phyloP scores from a whole-genome alignment of 2,797 vertebrate species.

The Takifugu rubripes region DNA sequence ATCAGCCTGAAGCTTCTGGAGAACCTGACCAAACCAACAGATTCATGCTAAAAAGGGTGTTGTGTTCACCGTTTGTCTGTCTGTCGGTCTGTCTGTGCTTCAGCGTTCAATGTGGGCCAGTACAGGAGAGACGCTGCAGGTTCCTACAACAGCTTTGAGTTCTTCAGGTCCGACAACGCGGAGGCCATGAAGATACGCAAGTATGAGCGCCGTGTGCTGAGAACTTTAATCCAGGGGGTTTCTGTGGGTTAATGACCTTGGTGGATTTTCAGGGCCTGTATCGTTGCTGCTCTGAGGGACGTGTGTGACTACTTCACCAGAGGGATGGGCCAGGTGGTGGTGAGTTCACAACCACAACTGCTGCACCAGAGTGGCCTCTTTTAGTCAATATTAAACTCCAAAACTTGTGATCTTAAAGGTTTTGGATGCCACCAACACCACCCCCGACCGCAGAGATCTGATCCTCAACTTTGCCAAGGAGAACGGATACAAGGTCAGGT shows the following conservation, averaged over 20 bases:
- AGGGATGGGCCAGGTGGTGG: slow-evolving; percentile 84
- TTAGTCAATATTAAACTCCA: not conserved
- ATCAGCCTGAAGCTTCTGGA: no score
- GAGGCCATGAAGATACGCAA: slow-evolving; percentile 88
- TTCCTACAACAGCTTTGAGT: slow-evolving; percentile 85
- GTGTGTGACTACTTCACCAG: slow-evolving; percentile 80
- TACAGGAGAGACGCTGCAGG: slow-evolving; percentile 86
- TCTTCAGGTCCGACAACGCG: slow-evolving; percentile 85
- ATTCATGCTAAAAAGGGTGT: no score
- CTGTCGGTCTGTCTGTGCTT: not conserved
- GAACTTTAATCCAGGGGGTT: no score
- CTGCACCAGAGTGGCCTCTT: not conserved
- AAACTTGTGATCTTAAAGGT: slow-evolving; percentile 67
- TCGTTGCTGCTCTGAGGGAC: slow-evolving; percentile 81
- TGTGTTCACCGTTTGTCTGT: not conserved
- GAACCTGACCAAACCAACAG: no score
- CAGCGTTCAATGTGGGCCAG: slow-evolving; percentile 91
- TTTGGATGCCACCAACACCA: slow-evolving; percentile 93
- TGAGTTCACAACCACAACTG: slow-evolving; percentile 56
- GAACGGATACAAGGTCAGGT: slow-evolving; percentile 83
- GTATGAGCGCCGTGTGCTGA: slow-evolving; percentile 57
- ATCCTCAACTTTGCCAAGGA: slow-evolving; percentile 85
- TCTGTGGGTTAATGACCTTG: not conserved
- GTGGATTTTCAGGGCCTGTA: slow-evolving; percentile 77
- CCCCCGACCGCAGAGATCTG: slow-evolving; percentile 79